Percentiles rank a stretch among this genome's conserved stretches.
These are phyloP conservation scores for Eudemis profundana DNA, from an alignment of 2,888 invertebrate species.

Conservation along the genomic window DNA sequence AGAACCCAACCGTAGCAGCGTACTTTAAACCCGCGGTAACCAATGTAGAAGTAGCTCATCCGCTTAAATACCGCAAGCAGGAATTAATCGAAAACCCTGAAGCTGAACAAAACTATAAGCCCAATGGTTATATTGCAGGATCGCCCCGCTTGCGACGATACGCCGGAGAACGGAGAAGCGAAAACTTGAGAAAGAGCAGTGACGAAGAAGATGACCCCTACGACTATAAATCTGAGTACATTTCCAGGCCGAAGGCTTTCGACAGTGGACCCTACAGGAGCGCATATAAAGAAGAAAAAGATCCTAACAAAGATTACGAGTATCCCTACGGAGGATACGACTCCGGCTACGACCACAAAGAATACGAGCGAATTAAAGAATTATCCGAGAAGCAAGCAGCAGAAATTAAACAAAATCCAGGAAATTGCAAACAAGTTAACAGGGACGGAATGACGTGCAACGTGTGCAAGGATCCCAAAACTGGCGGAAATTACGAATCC, in stretches of 20 bases:
- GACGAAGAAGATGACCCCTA: conserved; percentile 79
- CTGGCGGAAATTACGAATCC: conserved; percentile 91
- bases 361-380: conserved; percentile 85
- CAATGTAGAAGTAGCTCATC: conserved; percentile 77
- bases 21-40: conserved; percentile 78
- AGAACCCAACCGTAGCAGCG: conserved; percentile 75
- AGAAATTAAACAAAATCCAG: conserved; percentile 86
- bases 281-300: conserved; percentile 75
- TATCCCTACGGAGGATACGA: conserved; percentile 78
- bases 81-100: conserved; percentile 69
- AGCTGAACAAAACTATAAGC: conserved; percentile 77
- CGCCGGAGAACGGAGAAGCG: conserved; percentile 74
- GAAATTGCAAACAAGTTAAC: conserved; percentile 87
- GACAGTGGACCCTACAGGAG: conserved; percentile 77
- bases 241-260: conserved; percentile 82
- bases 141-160: conserved; percentile 80
- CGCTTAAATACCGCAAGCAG: conserved; percentile 75
- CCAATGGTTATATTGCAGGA: conserved; percentile 80
- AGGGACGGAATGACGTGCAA: conserved; percentile 89
- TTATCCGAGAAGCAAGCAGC: conserved; percentile 87
- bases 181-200: conserved; percentile 68
- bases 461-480: conserved; percentile 90
- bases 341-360: conserved; percentile 81
- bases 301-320: conserved; percentile 75
- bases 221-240: conserved; percentile 79